Evolutionary conservation across 2,888 invertebrate species (phyloP), one percentile per base, ranked within the genome.

Genomic region (Lathronympha strigana): DNA sequence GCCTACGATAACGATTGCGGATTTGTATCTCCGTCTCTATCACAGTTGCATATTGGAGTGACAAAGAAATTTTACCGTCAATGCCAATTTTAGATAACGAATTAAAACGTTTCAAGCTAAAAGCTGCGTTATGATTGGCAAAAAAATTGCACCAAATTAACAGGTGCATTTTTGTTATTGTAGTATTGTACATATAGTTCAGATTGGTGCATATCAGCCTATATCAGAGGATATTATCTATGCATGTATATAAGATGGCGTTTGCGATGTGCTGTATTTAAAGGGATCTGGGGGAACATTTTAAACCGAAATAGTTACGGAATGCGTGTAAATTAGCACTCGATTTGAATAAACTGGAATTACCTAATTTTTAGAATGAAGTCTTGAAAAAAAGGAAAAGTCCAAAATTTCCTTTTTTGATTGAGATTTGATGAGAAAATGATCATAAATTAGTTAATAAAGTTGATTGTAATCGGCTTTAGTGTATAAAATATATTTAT

Each of bases 161-260:
- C 21, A 33, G 33, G 36, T 53, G 36, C 53, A 53, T 53, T n/a
- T 8, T 47, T 47, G 23, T 47, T 47, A 53, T 36, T 21, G 36
- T 53, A 53, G 36, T 53, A 15, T 53, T 53, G 53, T 53, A 53
- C 19, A 53, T 60, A 45, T 38, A 64, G 51, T 40, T 57, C 33
- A 76, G 73, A 76, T 76, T 69, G 72, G 81, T 80, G 82, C 87
- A 87, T 87, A 87, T 87, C 86, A 84, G 71, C 71, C 64, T 79
- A 78, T 83, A 81, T 84, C 79, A 77, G 49, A 66, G 68, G 70
- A 71, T 72, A 71, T 70, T 72, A 70, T 38, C 40, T 63, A 43
- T 57, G 53, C 33, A 25, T 61, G 51, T 47, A 53, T 33, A 45
- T 57, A 57, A 36, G 17, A 13, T 38, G 23, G 36, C 21, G 17